Conservation (phyloP, 2,888 invertebrate genomes). For the Pollenia angustigena region DNA sequence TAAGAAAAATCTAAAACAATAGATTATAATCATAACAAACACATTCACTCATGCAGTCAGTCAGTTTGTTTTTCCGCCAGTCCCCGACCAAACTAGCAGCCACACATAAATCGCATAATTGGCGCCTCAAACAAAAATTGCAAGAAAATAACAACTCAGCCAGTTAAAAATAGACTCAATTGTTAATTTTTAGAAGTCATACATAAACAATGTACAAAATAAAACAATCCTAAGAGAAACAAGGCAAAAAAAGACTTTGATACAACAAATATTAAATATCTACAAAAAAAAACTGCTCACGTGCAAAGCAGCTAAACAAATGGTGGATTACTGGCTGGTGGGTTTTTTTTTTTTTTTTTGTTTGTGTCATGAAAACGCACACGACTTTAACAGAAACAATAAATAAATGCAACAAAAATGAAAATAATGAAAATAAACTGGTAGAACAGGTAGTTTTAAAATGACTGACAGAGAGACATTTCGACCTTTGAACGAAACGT, state of each 20-base stretch:
- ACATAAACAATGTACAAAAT: slow-evolving; percentile 37
- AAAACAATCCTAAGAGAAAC: slow-evolving; percentile 3
- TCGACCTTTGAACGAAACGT: slow-evolving; percentile 27
- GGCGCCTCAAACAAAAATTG: slow-evolving; percentile 65
- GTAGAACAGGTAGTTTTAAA: slow-evolving; percentile 70
- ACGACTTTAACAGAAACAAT: slow-evolving; percentile 47
- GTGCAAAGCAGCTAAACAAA: slow-evolving; percentile 66
- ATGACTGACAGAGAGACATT: slow-evolving; percentile 25
- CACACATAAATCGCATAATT: slow-evolving; percentile 55
- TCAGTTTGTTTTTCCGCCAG: neutral
- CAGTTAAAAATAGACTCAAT: slow-evolving; percentile 70
- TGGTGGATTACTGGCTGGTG: slow-evolving; percentile 1
- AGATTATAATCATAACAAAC: slow-evolving; percentile 6
- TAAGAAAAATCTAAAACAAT: slow-evolving; percentile 47
- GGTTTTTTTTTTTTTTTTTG: slow-evolving; percentile 11
- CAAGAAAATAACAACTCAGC: slow-evolving; percentile 52
- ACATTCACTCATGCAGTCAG: neutral
- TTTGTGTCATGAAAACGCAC: slow-evolving; percentile 41
- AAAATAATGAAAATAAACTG: slow-evolving; percentile 45
- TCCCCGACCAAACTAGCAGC: neutral
- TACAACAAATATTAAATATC: neutral
- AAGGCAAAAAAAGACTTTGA: neutral
- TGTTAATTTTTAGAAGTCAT: slow-evolving; percentile 67
- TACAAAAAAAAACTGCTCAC: slow-evolving; percentile 57
- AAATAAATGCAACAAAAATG: slow-evolving; percentile 22